A percentile compares a stretch with the other conserved stretches of the same genome.
These are phyloP conservation scores for Neria commutata DNA, from an alignment of 2,888 invertebrate genomes.

Conservation along the genomic window DNA sequence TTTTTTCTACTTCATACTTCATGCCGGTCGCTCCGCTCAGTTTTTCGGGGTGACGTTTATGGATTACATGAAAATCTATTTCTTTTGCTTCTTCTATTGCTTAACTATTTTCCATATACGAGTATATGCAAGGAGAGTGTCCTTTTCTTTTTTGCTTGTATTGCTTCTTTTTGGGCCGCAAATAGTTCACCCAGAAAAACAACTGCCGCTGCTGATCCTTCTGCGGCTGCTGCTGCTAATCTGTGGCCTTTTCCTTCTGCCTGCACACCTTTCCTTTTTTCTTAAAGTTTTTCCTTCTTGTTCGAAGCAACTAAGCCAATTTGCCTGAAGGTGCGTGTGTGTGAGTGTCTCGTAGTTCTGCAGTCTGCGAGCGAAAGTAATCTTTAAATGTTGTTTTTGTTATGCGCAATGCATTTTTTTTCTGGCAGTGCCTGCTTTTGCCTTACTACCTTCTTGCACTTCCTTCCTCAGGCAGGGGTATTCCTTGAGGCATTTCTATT, in stretches of 20 bases:
- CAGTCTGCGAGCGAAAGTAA: constrained; percentile 19
- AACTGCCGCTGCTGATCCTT: constrained; percentile 20
- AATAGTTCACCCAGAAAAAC: constrained; percentile 37
- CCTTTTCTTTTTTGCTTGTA: background rate
- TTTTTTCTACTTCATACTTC: background rate
- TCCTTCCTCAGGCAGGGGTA: constrained; percentile 1
- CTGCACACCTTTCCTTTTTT: constrained; percentile 23
- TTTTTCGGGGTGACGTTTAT: constrained; percentile 53
- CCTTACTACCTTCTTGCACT: too few species aligned
- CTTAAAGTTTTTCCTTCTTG: background rate
- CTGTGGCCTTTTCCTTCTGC: constrained; percentile 21
- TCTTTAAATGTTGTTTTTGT: constrained; percentile 29
- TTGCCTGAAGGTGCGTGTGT: constrained; percentile 13
- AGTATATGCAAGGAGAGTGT: background rate
- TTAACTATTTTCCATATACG: background rate
- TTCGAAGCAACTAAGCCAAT: constrained; percentile 22
- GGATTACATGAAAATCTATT: constrained; percentile 50
- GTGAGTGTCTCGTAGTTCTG: background rate
- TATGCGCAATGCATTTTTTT: too few species aligned
- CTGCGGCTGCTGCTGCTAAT: constrained; percentile 13
- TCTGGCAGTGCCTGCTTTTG: too few species aligned
- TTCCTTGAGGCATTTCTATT: background rate
- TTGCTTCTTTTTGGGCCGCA: constrained; percentile 21
- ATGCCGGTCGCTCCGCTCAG: constrained; percentile 3
- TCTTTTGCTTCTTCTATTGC: constrained; percentile 5